Evolutionary conservation across 2,113 vertebrate species (phyloP).

Genomic region (Lepus timidus): DNA sequence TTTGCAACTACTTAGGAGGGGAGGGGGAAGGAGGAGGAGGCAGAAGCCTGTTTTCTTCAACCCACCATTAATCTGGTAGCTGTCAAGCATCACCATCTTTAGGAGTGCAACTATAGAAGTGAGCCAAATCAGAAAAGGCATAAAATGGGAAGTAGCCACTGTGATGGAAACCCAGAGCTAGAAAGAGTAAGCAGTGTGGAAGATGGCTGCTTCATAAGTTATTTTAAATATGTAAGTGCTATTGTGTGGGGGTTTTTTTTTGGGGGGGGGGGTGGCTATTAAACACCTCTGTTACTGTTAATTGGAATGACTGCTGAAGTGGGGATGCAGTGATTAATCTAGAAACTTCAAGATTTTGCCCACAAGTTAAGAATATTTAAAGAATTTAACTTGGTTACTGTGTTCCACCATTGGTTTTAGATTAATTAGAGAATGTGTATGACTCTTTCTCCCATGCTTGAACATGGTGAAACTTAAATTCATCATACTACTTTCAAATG

Average conservation of each 20-base stretch:
- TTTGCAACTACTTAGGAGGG: conserved; percentile 1
- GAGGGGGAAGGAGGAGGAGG: not conserved
- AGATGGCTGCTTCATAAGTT: conserved; percentile 2
- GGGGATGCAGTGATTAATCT: not conserved
- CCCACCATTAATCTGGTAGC: not conserved
- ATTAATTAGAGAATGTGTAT: conserved; percentile 42
- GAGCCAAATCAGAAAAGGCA: not conserved
- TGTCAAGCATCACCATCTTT: not conserved
- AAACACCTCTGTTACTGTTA: not conserved
- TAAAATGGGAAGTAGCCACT: not conserved
- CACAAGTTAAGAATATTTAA: conserved; percentile 11
- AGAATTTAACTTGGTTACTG: conserved; percentile 43
- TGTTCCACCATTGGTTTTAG: not conserved
- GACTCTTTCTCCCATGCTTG: not conserved
- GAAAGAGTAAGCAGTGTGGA: not conserved
- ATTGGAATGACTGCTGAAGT: conserved; percentile 9
- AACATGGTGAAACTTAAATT: not conserved
- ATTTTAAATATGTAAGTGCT: conserved; percentile 10
- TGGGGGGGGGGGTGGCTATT: not conserved
- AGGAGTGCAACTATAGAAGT: not conserved
- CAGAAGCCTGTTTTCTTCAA: not conserved
- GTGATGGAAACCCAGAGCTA: not conserved
- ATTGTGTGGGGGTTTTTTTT: accelerated
- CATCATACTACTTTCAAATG: not conserved
- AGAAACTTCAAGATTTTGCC: conserved; percentile 36